phyloP scores from a whole-genome alignment of 2,888 invertebrate species.

The Beris morrisii region DNA sequence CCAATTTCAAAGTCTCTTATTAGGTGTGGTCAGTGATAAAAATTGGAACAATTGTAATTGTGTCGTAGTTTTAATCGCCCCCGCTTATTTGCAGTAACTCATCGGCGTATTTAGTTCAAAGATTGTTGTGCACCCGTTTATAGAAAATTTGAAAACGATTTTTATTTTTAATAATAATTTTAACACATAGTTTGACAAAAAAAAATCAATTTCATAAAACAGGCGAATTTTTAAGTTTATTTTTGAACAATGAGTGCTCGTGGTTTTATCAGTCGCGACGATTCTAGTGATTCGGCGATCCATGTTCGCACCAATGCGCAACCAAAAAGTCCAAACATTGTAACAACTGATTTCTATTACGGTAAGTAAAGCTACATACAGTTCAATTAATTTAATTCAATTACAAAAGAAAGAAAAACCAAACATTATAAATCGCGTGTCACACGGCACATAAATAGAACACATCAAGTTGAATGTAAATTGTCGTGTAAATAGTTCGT shows the following conservation, averaged over 20 bases:
- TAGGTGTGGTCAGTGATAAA: no score
- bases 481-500: background rate
- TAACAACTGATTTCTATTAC: constrained; percentile 26
- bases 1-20: no score
- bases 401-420: background rate
- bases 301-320: constrained; percentile 11
- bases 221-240: no score
- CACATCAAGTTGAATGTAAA: background rate
- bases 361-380: constrained; percentile 15
- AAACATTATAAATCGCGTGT: background rate
- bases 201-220: no score
- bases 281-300: constrained; percentile 38
- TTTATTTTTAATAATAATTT: no score
- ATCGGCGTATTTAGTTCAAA: no score
- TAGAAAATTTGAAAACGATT: no score
- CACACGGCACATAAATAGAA: background rate
- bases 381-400: background rate
- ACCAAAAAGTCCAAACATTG: constrained; percentile 36
- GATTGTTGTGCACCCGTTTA: no score
- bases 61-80: no score
- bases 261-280: constrained; percentile 39
- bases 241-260: constrained; percentile 40
- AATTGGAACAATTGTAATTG: no score
- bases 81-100: no score
- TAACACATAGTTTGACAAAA: no score